A percentile compares a stretch with the other conserved stretches of the same genome.
Conservation (phyloP, 2,888 invertebrate genomes). For the Cheilosia scutellata region DNA sequence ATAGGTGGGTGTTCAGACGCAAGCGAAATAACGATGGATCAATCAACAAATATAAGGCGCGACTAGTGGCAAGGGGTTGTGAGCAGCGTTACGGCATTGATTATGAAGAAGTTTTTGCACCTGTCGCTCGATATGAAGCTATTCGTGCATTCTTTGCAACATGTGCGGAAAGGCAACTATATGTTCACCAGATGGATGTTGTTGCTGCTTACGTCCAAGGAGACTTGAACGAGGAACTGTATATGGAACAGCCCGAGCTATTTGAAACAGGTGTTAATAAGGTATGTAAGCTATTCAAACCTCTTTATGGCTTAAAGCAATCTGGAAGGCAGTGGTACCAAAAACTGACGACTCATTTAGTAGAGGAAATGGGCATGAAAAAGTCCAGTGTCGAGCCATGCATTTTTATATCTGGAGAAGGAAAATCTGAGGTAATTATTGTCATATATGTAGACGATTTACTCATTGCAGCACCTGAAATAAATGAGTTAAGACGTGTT, state of each 20-base stretch:
- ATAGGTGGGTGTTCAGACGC: constrained; percentile 40
- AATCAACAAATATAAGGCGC: constrained; percentile 33
- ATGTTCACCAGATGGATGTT: constrained; percentile 39
- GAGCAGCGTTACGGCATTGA: constrained; percentile 35
- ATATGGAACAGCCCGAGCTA: constrained; percentile 20
- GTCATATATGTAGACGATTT: constrained; percentile 42
- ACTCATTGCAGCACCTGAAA: constrained; percentile 24
- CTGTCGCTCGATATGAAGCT: constrained; percentile 31
- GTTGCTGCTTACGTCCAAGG: constrained; percentile 38
- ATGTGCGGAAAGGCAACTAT: constrained; percentile 2
- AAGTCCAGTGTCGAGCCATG: constrained; percentile 13
- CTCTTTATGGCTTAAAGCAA: constrained; percentile 48
- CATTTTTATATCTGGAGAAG: constrained; percentile 3
- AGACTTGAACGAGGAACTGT: constrained; percentile 29
- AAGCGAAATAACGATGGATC: constrained; percentile 27
- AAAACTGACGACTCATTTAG: constrained; percentile 19
- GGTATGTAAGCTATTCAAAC: constrained; percentile 19
- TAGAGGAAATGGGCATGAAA: constrained; percentile 19
- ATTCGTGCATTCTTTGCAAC: constrained; percentile 22
- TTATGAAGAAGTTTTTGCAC: constrained; percentile 24
- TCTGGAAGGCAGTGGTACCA: constrained; percentile 46
- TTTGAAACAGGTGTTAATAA: constrained; percentile 2
- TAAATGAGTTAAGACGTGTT: not conserved
- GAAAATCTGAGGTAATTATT: constrained; percentile 2
- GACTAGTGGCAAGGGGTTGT: constrained; percentile 43